Conservation (phyloP, 2,888 invertebrate species). For the Dicranocentrus wangi region DNA sequence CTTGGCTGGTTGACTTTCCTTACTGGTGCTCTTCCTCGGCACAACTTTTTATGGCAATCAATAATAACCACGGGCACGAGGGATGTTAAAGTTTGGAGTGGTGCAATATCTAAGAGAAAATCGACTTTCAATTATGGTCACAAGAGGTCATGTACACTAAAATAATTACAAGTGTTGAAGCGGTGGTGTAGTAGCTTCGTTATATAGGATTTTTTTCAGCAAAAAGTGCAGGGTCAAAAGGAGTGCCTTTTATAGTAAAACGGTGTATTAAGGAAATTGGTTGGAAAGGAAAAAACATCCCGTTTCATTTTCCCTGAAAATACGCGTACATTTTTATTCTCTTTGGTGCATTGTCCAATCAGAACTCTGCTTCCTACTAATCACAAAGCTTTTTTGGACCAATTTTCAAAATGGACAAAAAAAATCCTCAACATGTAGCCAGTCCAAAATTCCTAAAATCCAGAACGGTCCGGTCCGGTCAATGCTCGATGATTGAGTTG, state of each 20-base stretch:
- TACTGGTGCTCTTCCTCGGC: background rate
- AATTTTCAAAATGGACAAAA: slow-evolving; percentile 32
- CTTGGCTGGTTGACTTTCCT: background rate
- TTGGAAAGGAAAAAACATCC: background rate
- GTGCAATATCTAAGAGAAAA: no score
- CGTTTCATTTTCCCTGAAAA: background rate
- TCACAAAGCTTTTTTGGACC: slow-evolving; percentile 24
- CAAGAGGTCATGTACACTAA: background rate
- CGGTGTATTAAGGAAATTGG: slow-evolving; percentile 17
- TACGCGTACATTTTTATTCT: background rate
- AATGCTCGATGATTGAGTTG: slow-evolving; percentile 17
- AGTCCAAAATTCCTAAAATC: background rate
- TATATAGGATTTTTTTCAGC: slow-evolving; percentile 6
- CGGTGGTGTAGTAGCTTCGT: background rate
- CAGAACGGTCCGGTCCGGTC: background rate
- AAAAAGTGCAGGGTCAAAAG: slow-evolving; percentile 5
- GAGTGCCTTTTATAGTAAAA: background rate
- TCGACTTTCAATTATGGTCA: slow-evolving; percentile 15
- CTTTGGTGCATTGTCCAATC: background rate
- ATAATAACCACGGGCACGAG: slow-evolving; percentile 20
- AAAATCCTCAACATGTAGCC: no score
- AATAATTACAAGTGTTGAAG: slow-evolving; percentile 20
- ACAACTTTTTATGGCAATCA: slow-evolving; percentile 22
- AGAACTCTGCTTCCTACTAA: background rate
- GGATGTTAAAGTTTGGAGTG: background rate